Evolutionary conservation across 2,888 invertebrate genomes (phyloP), one percentile per base, ranked within the genome.

Genomic region (Drosophila dives): DNA sequence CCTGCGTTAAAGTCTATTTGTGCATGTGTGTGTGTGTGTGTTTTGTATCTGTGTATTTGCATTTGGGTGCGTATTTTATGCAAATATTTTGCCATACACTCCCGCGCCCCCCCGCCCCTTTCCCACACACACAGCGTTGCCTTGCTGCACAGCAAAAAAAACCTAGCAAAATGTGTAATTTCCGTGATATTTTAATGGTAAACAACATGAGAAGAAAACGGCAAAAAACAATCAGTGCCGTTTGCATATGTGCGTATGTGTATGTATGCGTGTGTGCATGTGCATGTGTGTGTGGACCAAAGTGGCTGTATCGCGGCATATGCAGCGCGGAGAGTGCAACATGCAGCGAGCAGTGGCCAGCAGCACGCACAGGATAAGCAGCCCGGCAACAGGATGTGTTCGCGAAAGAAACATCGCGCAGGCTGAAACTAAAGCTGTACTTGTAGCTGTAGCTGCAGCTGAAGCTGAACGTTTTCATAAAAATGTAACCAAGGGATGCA

Each of bases 91-190:
- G 40, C 74, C 20, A 42, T 56, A 38, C 74, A 26, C 23, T 63
- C 66, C 65, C n/a, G n/a, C n/a, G n/a, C n/a, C 78, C 73, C 72
- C 78, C 64, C 70, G 59, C 50, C n/a, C n/a, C n/a, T n/a, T n/a
- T n/a, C 72, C 64, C 50, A 60, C 56, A 73, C 69, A 49, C 40
- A 38, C 64, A 45, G 67, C 61, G 69, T 72, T 59, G 75, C 66
- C 45, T 45, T 61, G 53, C 65, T 56, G 80, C 77, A 77, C 76
- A 72, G 84, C 90, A 86, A 83, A 90, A 26, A 26, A 29, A 88
- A 88, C 86, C 81, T 75, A 90, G 86, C 84, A 89, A 87, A 87
- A 90, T 90, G 89, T 87, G 86, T 90, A 87, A 90, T 87, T 87
- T 87, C 86, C 90, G 86, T 90, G 86, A 87, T 87, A 87, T 87